These are phyloP conservation scores for Hypomecis punctinalis DNA, from an alignment of 2,888 invertebrate species.

Conservation along the genomic window DNA sequence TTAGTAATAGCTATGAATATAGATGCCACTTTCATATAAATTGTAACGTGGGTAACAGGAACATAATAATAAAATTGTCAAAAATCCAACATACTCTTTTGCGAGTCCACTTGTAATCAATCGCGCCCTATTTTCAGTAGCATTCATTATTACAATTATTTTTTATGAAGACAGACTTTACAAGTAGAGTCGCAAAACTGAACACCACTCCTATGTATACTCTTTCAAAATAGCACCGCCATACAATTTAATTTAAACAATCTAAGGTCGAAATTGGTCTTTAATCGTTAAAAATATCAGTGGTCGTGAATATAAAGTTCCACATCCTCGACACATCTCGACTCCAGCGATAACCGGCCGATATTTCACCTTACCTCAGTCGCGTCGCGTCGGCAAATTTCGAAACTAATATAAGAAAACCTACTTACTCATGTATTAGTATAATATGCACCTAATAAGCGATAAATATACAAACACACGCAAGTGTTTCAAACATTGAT, in stretches of 20 bases:
- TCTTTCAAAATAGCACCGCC: conserved; percentile 81
- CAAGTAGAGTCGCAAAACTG: conserved; percentile 63
- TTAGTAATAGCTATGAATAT: conserved; percentile 29
- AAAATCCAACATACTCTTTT: conserved; percentile 69
- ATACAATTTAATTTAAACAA: conserved; percentile 61
- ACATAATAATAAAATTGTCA: conserved; percentile 74
- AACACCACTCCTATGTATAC: conserved; percentile 69
- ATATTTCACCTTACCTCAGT: conserved; percentile 22
- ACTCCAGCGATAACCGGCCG: conserved; percentile 19
- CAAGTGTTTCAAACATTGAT: conserved; percentile 37
- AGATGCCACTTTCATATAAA: conserved; percentile 38
- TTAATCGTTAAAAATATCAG: conserved; percentile 32
- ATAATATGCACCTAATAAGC: conserved; percentile 26
- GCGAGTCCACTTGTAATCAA: conserved; percentile 54
- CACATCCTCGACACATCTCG: conserved; percentile 12
- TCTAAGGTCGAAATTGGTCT: conserved; percentile 62
- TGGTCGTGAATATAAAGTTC: conserved; percentile 11
- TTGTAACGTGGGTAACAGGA: conserved; percentile 63
- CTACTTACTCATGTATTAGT: conserved; percentile 21
- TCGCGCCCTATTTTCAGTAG: conserved; percentile 3
- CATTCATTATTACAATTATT: neutral
- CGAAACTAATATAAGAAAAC: conserved; percentile 23
- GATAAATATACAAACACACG: conserved; percentile 27
- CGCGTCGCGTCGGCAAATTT: conserved; percentile 19
- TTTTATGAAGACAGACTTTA: conserved; percentile 37